Percentiles rank a stretch among this genome's conserved stretches.
Evolutionary conservation across 2,113 vertebrate genomes (phyloP).

Genomic region (Crypturellus undulatus): DNA sequence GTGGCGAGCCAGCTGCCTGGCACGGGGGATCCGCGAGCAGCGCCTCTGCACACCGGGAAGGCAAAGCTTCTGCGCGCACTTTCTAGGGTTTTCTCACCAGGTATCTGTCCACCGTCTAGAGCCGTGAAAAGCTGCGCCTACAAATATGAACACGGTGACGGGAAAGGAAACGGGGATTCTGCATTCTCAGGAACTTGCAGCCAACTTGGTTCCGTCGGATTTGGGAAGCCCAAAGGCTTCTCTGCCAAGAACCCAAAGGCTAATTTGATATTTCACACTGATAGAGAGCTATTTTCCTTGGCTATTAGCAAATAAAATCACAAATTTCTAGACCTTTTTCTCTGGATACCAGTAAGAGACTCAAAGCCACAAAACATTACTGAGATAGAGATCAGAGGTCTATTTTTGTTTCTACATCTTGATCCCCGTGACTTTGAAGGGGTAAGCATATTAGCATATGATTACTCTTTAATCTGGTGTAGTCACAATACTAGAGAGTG

Average conservation of each 20-base stretch:
- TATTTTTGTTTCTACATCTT: slow-evolving; percentile 37
- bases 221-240: neutral
- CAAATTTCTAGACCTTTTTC: slow-evolving; percentile 26
- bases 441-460: slow-evolving; percentile 37
- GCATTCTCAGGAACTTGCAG: neutral
- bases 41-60: neutral
- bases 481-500: slow-evolving; percentile 13
- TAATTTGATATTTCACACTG: neutral
- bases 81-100: neutral
- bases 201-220: neutral
- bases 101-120: neutral
- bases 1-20: neutral
- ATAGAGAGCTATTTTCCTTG: neutral
- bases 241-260: neutral
- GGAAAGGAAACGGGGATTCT: neutral
- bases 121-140: neutral
- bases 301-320: slow-evolving; percentile 3
- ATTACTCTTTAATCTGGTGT: slow-evolving; percentile 45
- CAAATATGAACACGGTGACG: neutral
- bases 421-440: slow-evolving; percentile 36
- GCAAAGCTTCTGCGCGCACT: neutral
- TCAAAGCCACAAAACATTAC: neutral
- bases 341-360: neutral
- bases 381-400: slow-evolving; percentile 55
- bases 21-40: neutral